Conservation (phyloP, 2,888 invertebrate species). For the Drosophila subquinaria region DNA sequence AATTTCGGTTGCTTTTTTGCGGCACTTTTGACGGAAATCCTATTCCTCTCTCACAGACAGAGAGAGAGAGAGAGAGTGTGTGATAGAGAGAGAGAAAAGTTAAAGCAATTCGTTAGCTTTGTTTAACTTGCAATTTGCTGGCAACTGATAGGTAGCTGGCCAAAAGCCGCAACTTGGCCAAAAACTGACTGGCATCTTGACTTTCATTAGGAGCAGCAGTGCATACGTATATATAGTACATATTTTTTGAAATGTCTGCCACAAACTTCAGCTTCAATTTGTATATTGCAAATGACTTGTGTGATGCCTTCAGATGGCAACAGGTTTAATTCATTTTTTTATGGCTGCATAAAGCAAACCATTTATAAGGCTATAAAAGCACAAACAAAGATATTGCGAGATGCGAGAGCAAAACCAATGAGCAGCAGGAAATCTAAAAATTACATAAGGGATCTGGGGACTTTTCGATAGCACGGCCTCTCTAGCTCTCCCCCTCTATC, state of each 20-base stretch:
- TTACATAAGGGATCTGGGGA: slow-evolving; percentile 85
- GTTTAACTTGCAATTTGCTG: slow-evolving; percentile 77
- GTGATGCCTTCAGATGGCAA: slow-evolving; percentile 51
- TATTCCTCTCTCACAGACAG: slow-evolving; percentile 20
- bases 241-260: slow-evolving; percentile 35
- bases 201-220: slow-evolving; percentile 63
- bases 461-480: slow-evolving; percentile 63
- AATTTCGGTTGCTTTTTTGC: slow-evolving; percentile 54
- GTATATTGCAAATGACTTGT: slow-evolving; percentile 47
- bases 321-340: slow-evolving; percentile 75
- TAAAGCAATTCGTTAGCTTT: slow-evolving; percentile 71
- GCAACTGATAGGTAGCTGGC: slow-evolving; percentile 73
- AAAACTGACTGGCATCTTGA: slow-evolving; percentile 60
- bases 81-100: background rate
- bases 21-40: slow-evolving; percentile 80
- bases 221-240: slow-evolving; percentile 20
- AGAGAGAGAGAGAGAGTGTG: too few species aligned
- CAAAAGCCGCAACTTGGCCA: slow-evolving; percentile 62
- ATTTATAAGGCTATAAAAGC: slow-evolving; percentile 55
- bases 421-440: slow-evolving; percentile 82
- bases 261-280: slow-evolving; percentile 39
- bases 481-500: background rate
- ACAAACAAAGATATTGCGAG: slow-evolving; percentile 20
- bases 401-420: slow-evolving; percentile 44
- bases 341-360: slow-evolving; percentile 53